Percentiles rank a stretch among this genome's conserved stretches.
Evolutionary conservation across 2,888 invertebrate genomes (phyloP).

Genomic region (Frankliniella intonsa): DNA sequence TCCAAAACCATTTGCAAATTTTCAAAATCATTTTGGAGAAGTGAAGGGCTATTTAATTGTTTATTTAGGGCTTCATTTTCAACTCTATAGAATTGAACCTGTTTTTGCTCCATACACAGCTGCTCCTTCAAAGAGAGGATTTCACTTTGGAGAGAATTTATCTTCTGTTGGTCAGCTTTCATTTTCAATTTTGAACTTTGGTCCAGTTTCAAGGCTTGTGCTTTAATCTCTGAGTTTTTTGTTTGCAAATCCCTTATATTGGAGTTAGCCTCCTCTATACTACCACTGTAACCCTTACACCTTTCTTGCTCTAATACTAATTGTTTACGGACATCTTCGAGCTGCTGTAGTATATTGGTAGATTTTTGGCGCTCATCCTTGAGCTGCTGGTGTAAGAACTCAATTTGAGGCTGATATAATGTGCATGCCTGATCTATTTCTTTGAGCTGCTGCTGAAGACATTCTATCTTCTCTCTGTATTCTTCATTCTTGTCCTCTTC

Average conservation of each 20-base stretch:
- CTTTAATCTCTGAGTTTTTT: neutral
- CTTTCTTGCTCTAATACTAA: neutral
- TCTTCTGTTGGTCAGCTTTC: neutral
- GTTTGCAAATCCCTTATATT: neutral
- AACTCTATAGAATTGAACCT: neutral
- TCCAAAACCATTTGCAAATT: neutral
- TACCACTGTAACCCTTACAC: neutral
- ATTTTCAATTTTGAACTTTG: neutral
- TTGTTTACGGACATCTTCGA: neutral
- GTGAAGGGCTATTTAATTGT: neutral
- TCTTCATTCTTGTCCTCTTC: neutral
- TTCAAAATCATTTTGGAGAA: neutral
- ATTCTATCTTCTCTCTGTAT: neutral
- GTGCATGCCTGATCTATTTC: neutral
- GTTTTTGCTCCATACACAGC: neutral
- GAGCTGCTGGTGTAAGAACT: neutral
- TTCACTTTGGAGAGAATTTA: neutral
- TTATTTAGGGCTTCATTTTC: neutral
- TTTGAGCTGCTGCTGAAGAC: neutral
- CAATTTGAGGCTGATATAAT: neutral
- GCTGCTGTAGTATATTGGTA: neutral
- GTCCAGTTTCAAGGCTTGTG: neutral
- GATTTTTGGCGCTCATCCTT: neutral
- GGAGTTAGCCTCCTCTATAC: neutral
- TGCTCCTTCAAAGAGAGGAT: neutral